These are phyloP conservation scores for Lucinisca nassula DNA, from an alignment of 2,888 invertebrate species.

Conservation along the genomic window DNA sequence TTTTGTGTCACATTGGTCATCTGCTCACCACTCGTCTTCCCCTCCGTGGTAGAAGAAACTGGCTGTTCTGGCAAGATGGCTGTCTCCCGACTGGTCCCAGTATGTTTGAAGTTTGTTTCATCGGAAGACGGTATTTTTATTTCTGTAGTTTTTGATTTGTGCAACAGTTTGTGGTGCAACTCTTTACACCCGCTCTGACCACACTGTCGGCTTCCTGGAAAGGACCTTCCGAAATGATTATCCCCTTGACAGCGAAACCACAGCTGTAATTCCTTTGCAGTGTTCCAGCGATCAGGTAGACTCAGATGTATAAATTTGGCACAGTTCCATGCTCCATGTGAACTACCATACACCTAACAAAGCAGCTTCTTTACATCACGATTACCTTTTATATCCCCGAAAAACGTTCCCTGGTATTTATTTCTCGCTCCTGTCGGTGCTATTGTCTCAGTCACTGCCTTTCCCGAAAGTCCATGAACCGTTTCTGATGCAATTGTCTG, in stretches of 20 bases:
- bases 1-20: not conserved
- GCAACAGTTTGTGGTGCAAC: slow-evolving; percentile 24
- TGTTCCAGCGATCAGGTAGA: slow-evolving; percentile 10
- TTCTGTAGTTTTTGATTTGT: not conserved
- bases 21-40: not conserved
- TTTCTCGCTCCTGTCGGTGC: slow-evolving; percentile 2
- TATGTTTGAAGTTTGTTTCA: not conserved
- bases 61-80: not conserved
- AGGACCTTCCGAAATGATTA: slow-evolving; percentile 11
- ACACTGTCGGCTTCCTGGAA: slow-evolving; percentile 12
- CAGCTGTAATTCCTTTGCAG: slow-evolving; percentile 3
- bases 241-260: slow-evolving; percentile 31
- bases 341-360: not conserved
- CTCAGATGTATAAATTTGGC: slow-evolving; percentile 17
- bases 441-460: not conserved
- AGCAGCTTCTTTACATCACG: no score
- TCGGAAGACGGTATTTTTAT: not conserved
- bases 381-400: not conserved
- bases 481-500: slow-evolving; percentile 26
- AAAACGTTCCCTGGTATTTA: not conserved
- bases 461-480: slow-evolving; percentile 7
- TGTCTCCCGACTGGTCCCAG: not conserved
- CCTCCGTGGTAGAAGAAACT: slow-evolving; percentile 2
- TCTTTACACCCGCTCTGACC: slow-evolving; percentile 13
- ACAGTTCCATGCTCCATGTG: slow-evolving; percentile 35